These are phyloP conservation scores for Temnothorax curvispinosus DNA, from an alignment of 1,140 invertebrate genomes.

Conservation along the genomic window DNA sequence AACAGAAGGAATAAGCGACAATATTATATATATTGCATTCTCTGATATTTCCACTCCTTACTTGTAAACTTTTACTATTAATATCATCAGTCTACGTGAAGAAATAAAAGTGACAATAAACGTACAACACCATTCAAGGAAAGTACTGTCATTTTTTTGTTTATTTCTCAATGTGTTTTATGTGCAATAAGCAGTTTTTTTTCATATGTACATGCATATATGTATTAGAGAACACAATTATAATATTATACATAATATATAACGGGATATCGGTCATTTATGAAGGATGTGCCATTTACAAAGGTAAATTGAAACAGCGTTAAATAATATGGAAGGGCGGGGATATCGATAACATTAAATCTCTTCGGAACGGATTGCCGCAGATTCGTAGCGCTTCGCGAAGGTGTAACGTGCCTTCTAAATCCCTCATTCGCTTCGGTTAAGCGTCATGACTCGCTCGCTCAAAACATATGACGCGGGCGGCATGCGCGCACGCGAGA, in stretches of 20 bases:
- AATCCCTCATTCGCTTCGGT: constrained; percentile 57
- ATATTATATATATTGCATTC: neutral
- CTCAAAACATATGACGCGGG: constrained; percentile 46
- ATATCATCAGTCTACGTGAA: neutral
- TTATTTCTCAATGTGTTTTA: neutral
- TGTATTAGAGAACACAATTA: neutral
- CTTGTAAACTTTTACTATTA: neutral
- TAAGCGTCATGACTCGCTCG: constrained; percentile 53
- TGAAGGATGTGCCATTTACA: neutral
- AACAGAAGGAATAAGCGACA: neutral
- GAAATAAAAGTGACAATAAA: constrained; percentile 9
- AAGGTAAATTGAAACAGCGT: constrained; percentile 21
- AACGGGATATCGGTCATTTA: neutral
- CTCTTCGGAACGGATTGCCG: constrained; percentile 39
- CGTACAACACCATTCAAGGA: neutral
- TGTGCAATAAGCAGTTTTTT: neutral
- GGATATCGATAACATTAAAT: constrained; percentile 48
- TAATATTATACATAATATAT: neutral
- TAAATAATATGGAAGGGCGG: constrained; percentile 10
- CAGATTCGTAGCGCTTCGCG: neutral
- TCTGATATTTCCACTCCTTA: neutral
- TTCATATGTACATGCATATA: neutral
- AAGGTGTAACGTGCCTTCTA: constrained; percentile 46
- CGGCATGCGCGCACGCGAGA: constrained; percentile 29
- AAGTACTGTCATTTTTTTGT: neutral